These are phyloP conservation scores for Melanogrammus aeglefinus DNA, from an alignment of 2,797 vertebrate species.

Conservation along the genomic window DNA sequence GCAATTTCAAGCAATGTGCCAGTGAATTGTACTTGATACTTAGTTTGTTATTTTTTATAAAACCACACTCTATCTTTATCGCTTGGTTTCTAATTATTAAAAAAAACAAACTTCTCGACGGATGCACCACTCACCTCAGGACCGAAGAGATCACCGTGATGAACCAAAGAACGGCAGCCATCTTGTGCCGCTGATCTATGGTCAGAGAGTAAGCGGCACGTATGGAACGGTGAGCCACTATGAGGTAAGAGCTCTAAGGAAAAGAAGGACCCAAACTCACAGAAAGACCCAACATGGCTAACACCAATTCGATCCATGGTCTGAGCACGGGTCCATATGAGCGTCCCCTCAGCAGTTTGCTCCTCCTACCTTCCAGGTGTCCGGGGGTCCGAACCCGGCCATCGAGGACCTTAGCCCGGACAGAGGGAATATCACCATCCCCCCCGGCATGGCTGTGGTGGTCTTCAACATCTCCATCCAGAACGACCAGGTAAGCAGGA, in stretches of 20 bases:
- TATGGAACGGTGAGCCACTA: slow-evolving; percentile 89
- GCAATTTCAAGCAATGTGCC: too few relatives aligned
- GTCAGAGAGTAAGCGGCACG: slow-evolving; percentile 92
- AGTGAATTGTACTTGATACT: too few relatives aligned
- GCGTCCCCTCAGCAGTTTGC: background rate
- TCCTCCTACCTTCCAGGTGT: slow-evolving; percentile 70
- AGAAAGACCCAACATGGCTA: background rate
- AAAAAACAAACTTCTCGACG: slow-evolving; percentile 34
- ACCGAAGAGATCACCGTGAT: slow-evolving; percentile 80
- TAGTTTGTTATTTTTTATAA: too few relatives aligned
- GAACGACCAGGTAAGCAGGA: slow-evolving; percentile 85
- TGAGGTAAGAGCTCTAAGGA: slow-evolving; percentile 77
- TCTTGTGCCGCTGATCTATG: slow-evolving; percentile 82
- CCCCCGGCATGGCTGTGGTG: slow-evolving; percentile 78
- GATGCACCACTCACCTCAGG: slow-evolving; percentile 61
- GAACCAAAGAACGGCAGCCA: slow-evolving; percentile 82
- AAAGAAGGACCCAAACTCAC: background rate
- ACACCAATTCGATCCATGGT: background rate
- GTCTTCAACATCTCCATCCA: slow-evolving; percentile 81
- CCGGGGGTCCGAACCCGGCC: slow-evolving; percentile 81
- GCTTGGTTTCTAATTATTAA: background rate
- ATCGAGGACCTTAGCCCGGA: slow-evolving; percentile 87
- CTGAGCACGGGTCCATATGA: background rate
- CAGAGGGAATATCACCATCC: slow-evolving; percentile 86
- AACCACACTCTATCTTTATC: background rate